A percentile compares a stretch with the other conserved stretches of the same genome.
These are phyloP conservation scores for Carcharodon carcharias DNA, from an alignment of 2,797 vertebrate species.

Conservation along the genomic window DNA sequence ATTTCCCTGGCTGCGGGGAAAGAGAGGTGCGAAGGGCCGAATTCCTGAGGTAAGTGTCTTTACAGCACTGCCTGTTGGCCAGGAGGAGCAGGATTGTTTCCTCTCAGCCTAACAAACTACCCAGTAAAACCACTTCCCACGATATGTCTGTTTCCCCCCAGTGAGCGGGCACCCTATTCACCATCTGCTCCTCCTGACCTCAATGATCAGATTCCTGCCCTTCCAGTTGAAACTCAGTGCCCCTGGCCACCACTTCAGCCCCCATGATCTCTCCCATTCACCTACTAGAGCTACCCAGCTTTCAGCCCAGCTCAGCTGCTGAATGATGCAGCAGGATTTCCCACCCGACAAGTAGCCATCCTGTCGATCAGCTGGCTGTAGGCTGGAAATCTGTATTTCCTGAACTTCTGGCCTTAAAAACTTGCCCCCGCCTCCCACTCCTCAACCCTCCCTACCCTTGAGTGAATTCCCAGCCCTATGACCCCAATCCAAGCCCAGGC, in stretches of 20 bases:
- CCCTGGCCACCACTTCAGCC: background rate
- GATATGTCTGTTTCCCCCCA: background rate
- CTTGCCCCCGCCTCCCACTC: background rate
- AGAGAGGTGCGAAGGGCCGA: background rate
- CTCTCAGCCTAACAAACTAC: background rate
- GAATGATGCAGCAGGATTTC: background rate
- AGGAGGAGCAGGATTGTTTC: background rate
- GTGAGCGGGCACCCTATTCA: no score
- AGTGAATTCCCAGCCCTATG: background rate
- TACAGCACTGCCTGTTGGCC: background rate
- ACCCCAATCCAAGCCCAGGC: background rate
- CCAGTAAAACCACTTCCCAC: background rate
- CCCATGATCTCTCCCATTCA: background rate
- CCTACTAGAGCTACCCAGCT: background rate
- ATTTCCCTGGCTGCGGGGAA: background rate
- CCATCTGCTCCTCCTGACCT: background rate
- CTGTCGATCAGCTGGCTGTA: background rate
- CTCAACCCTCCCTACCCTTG: background rate
- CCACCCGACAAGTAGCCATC: background rate
- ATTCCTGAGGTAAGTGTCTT: background rate
- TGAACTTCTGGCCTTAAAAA: background rate
- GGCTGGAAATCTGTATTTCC: background rate
- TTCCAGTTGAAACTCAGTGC: background rate
- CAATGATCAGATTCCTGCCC: no score
- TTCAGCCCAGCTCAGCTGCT: background rate